phyloP scores from a whole-genome alignment of 2,888 invertebrate genomes.

The Scrobipalpa atriplicella region DNA sequence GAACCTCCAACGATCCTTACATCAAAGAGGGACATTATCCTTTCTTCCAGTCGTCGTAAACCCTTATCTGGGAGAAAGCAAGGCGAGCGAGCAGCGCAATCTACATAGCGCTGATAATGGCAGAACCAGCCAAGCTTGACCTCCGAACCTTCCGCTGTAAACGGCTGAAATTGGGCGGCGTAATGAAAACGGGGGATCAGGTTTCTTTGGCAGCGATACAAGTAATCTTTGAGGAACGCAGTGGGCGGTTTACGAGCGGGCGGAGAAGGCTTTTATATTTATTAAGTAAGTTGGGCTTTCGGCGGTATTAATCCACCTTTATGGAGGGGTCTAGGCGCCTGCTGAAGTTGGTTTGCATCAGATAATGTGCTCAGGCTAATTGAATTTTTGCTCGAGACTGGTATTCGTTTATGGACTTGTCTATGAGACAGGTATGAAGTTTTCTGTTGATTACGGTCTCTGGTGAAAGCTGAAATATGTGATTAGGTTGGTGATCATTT shows the following conservation, averaged over 20 bases:
- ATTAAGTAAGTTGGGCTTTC: conserved; percentile 83
- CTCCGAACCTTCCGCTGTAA: conserved; percentile 49
- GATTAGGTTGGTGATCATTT: too few relatives aligned
- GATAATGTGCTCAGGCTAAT: conserved; percentile 26
- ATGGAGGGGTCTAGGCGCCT: conserved; percentile 74
- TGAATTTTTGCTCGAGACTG: conserved; percentile 24
- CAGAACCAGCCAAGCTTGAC: conserved; percentile 56
- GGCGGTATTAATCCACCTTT: conserved; percentile 82
- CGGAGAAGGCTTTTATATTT: conserved; percentile 83
- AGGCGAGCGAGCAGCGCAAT: conserved; percentile 72
- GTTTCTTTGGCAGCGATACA: conserved; percentile 65
- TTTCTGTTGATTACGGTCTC: neutral
- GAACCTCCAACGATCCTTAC: conserved; percentile 64
- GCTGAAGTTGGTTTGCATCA: conserved; percentile 37
- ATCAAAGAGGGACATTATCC: conserved; percentile 79
- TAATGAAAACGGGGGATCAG: conserved; percentile 68
- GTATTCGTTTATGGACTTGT: conserved; percentile 18
- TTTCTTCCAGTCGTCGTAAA: conserved; percentile 76
- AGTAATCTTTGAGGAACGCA: conserved; percentile 79
- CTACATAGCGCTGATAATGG: conserved; percentile 81
- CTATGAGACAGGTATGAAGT: conserved; percentile 3
- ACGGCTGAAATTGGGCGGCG: conserved; percentile 42
- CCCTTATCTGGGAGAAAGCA: conserved; percentile 78
- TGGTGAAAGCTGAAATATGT: too few relatives aligned
- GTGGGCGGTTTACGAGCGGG: conserved; percentile 77